Percentiles rank a stretch among this genome's conserved stretches.
phyloP scores from a whole-genome alignment of 2,797 vertebrate species.

The Schizothorax lantsangensis region DNA sequence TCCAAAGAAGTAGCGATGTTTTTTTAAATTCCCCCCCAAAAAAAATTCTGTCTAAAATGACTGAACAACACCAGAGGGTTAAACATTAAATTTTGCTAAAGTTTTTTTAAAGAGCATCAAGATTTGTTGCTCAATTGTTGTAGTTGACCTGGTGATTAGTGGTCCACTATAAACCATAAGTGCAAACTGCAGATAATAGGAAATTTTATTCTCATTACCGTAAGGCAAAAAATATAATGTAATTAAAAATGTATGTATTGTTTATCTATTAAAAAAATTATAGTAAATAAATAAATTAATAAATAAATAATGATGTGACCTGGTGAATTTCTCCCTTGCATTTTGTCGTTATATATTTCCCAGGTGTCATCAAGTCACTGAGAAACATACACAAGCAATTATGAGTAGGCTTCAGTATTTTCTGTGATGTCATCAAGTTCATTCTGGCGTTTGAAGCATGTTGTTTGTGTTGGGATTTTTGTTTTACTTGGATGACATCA shows the following conservation, averaged over 20 bases:
- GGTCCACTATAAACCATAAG: not conserved
- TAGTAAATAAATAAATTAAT: not conserved
- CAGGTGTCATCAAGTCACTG: not conserved
- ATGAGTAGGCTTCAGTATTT: not conserved
- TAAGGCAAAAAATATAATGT: not conserved
- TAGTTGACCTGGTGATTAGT: not conserved
- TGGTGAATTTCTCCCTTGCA: not conserved
- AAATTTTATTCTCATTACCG: not conserved
- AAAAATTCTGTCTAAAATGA: no score
- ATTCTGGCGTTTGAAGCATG: conserved; percentile 1
- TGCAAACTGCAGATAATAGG: not conserved
- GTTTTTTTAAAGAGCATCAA: no score
- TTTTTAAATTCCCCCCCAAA: no score
- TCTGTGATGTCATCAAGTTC: conserved; percentile 15
- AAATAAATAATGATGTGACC: not conserved
- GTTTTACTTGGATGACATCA: conserved; percentile 30
- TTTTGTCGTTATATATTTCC: not conserved
- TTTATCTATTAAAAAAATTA: not conserved
- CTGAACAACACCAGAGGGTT: no score
- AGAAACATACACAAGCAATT: not conserved
- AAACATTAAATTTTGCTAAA: no score
- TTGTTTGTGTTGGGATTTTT: conserved; percentile 8
- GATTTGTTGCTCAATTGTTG: not conserved
- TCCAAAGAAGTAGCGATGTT: no score
- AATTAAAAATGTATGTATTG: not conserved